Percentiles rank a stretch among this genome's conserved stretches.
Conservation (phyloP, 2,888 invertebrate genomes). For the Pheosia tremula region DNA sequence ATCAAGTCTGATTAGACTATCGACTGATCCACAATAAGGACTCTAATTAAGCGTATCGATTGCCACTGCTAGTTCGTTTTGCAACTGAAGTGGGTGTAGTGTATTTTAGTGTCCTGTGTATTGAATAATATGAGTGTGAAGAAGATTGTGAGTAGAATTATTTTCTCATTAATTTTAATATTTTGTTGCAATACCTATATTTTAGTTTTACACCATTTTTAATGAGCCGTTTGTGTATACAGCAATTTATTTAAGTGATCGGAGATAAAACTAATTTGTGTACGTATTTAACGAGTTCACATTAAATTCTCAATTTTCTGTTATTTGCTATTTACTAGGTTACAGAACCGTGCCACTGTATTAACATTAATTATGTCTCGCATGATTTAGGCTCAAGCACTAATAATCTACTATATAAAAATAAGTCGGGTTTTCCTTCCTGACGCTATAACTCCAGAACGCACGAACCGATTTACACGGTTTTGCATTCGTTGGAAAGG, state of each 20-base stretch:
- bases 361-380: slow-evolving; percentile 23
- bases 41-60: slow-evolving; percentile 46
- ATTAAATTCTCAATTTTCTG: slow-evolving; percentile 5
- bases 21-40: slow-evolving; percentile 58
- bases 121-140: slow-evolving; percentile 28
- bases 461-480: too few species aligned
- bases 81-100: slow-evolving; percentile 55
- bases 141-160: slow-evolving; percentile 34
- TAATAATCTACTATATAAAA: too few species aligned
- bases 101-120: slow-evolving; percentile 31
- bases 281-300: slow-evolving; percentile 8
- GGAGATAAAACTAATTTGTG: slow-evolving; percentile 3
- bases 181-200: not conserved
- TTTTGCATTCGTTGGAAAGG: too few species aligned
- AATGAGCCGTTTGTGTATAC: slow-evolving; percentile 5
- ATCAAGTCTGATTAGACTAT: slow-evolving; percentile 62
- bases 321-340: slow-evolving; percentile 22
- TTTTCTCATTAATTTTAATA: not conserved
- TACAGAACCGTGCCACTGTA: slow-evolving; percentile 22
- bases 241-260: slow-evolving; percentile 2
- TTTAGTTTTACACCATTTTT: not conserved
- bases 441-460: too few species aligned
- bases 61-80: slow-evolving; percentile 58
- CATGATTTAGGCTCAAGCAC: not conserved
- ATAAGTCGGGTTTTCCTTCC: too few species aligned